Conservation (phyloP, 1,140 invertebrate genomes). For the Cylas formicarius region DNA sequence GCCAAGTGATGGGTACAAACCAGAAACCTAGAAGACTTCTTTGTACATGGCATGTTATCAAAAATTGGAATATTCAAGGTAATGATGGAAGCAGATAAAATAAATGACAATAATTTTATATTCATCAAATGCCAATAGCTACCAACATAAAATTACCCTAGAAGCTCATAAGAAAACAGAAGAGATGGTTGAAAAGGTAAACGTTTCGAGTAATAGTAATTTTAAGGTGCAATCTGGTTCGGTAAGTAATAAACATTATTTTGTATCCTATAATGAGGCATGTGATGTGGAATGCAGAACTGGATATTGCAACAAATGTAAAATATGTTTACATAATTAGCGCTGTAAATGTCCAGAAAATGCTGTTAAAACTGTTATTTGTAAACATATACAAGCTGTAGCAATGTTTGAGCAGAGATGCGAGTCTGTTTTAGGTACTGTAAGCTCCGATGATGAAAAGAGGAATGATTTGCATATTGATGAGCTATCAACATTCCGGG, state of each 20-base stretch:
- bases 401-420: constrained; percentile 9
- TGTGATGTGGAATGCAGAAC: constrained; percentile 10
- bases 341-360: constrained; percentile 3
- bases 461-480: too few relatives aligned
- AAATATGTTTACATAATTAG: constrained; percentile 8
- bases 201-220: neutral
- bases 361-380: constrained; percentile 3
- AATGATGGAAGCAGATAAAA: too few relatives aligned
- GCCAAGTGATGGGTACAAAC: constrained; percentile 13
- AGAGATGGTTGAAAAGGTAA: constrained; percentile 2
- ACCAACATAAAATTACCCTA: constrained; percentile 1
- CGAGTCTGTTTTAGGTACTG: constrained; percentile 8
- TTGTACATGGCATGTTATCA: constrained; percentile 24
- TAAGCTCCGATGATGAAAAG: neutral
- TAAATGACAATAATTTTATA: too few relatives aligned
- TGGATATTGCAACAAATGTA: constrained; percentile 11
- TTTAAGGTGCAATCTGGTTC: constrained; percentile 5
- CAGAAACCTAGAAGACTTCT: constrained; percentile 19
- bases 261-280: constrained; percentile 8
- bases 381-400: constrained; percentile 6
- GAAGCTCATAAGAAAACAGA: constrained; percentile 7
- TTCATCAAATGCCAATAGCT: constrained; percentile 4
- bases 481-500: too few relatives aligned
- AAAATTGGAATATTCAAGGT: too few relatives aligned
- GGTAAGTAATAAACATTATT: constrained; percentile 8